Evolutionary conservation across 1,140 invertebrate species (phyloP).

Genomic region (Trialeurodes vaporariorum): DNA sequence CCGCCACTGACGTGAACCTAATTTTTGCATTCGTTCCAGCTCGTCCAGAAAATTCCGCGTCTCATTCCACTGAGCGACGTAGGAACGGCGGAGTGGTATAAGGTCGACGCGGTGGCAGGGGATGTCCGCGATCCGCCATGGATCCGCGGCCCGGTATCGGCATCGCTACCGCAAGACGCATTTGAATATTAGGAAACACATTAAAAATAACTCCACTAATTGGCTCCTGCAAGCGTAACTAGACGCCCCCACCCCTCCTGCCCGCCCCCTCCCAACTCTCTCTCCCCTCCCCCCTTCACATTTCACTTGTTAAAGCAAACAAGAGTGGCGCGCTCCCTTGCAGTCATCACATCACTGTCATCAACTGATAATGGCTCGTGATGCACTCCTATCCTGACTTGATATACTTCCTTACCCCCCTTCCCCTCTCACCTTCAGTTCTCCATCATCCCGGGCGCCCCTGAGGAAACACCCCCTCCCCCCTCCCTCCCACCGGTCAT

Average conservation of each 20-base stretch:
- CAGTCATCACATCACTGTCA: neutral
- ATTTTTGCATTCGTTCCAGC: too few relatives aligned
- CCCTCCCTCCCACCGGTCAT: neutral
- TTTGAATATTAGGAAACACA: neutral
- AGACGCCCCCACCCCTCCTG: neutral
- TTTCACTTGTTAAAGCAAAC: neutral
- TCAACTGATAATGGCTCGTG: neutral
- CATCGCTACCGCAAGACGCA: too few relatives aligned
- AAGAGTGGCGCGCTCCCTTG: neutral
- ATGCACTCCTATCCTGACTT: neutral
- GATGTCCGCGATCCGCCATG: too few relatives aligned
- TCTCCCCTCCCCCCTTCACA: neutral
- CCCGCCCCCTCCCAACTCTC: neutral
- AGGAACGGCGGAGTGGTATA: too few relatives aligned
- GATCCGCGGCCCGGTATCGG: too few relatives aligned
- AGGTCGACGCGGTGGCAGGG: too few relatives aligned
- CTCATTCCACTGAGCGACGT: too few relatives aligned
- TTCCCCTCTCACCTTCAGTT: too few relatives aligned
- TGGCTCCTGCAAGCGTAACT: neutral
- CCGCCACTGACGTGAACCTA: too few relatives aligned
- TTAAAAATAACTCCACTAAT: slow-evolving; percentile 1
- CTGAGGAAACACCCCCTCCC: neutral
- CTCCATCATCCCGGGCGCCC: too few relatives aligned
- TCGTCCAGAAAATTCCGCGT: too few relatives aligned
- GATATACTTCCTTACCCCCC: neutral